Evolutionary conservation across 1,140 invertebrate genomes (phyloP), one percentile per base, ranked within the genome.

Genomic region (Ephestia elutella): DNA sequence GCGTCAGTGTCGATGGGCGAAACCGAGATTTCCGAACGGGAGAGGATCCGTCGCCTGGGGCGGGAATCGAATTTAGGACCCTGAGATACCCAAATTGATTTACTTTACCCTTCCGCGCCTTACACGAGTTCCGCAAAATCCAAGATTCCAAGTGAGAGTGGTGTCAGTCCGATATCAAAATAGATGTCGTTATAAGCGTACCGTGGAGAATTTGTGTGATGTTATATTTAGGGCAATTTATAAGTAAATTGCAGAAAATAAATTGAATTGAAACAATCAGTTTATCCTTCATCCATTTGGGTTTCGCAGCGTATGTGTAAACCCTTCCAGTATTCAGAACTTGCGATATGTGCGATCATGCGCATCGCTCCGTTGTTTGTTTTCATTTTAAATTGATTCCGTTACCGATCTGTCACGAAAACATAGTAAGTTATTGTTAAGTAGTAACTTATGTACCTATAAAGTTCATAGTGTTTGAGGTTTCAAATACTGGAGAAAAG

Each of bases 41-140:
- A 67, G 73, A 62, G 68, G 63, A 77, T 75, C 67, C 66, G 54
- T 70, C 73, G 73, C 70, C 68, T 56, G 60, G 62, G 68, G 71
- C 73, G 73, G 70, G 80, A 82, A 83, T 83, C 82, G 78, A 82
- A 82, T 86, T 86, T 82, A 60, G 68, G 70, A 74, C 78, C 74
- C 72, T 60, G 68, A 74, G 71, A 69, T 65, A 71, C 68, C 61
- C 57, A 82, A 86, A 86, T 86, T 80, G 80, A 83, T 81, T 86
- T 82, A 82, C 64, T 63, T 62, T 66, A 65, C 71, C 66, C 68
- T 66, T 56, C 54, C 59, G 54, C 62, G 62, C 57, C 67, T 68
- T 67, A 64, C 59, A 38, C 50, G 56, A 70, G 65, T 75, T 70
- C 70, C 68, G 58, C 65, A 71, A 68, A 65, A 67, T 66, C 49